Percentiles rank a stretch among this genome's conserved stretches.
Evolutionary conservation across 2,113 vertebrate species (phyloP).

Genomic region (Bubalus kerabau): DNA sequence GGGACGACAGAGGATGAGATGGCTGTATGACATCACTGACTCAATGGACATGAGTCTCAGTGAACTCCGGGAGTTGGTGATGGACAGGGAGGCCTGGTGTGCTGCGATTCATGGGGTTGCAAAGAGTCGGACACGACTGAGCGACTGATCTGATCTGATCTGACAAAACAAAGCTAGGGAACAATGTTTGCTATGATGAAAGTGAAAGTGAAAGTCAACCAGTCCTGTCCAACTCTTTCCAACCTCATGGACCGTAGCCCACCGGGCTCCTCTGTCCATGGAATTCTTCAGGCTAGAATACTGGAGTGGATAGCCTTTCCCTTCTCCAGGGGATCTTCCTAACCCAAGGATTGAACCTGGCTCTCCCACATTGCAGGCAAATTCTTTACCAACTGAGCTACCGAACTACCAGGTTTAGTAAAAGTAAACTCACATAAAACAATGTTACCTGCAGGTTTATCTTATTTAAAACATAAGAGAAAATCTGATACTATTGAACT

Average conservation of each 20-base stretch:
- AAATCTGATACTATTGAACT: background rate
- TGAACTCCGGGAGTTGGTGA: no score
- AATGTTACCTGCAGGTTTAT: background rate
- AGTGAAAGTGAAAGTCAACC: background rate
- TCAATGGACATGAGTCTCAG: no score
- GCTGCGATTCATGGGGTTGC: no score
- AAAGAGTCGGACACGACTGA: no score
- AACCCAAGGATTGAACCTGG: background rate
- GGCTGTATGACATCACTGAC: no score
- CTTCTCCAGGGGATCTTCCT: background rate
- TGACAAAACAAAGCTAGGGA: background rate
- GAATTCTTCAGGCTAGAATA: background rate
- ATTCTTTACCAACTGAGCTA: background rate
- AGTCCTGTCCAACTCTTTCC: background rate
- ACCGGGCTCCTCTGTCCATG: background rate
- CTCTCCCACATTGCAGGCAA: background rate
- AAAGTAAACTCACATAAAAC: background rate
- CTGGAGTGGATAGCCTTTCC: background rate
- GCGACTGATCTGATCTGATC: no score
- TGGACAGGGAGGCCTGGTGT: no score
- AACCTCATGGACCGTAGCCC: background rate
- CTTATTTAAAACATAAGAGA: background rate
- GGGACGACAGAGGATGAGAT: no score
- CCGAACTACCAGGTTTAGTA: background rate
- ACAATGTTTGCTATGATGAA: background rate